Conservation (phyloP, 2,888 invertebrate genomes). For the Nasonia oneida region DNA sequence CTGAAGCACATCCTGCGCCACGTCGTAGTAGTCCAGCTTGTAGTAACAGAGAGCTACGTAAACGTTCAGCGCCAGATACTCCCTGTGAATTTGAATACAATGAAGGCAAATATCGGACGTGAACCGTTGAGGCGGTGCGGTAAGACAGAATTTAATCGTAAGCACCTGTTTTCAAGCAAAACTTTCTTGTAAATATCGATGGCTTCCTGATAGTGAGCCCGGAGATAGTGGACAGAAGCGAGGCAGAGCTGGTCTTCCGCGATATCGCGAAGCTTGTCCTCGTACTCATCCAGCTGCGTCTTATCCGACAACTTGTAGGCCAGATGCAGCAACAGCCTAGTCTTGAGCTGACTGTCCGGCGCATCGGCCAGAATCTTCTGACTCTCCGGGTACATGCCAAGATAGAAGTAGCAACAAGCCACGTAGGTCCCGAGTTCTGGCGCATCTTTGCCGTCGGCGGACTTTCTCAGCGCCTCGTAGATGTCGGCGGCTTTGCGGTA, state of each 20-base stretch:
- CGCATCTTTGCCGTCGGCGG: slow-evolving; percentile 57
- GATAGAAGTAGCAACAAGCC: slow-evolving; percentile 96
- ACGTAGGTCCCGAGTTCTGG: slow-evolving; percentile 71
- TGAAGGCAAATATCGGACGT: neutral
- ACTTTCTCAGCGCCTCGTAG: slow-evolving; percentile 82
- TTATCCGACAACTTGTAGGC: slow-evolving; percentile 90
- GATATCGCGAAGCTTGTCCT: slow-evolving; percentile 82
- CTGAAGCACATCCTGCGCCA: slow-evolving; percentile 97
- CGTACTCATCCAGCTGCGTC: slow-evolving; percentile 53
- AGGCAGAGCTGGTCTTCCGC: slow-evolving; percentile 97
- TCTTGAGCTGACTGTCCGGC: slow-evolving; percentile 85
- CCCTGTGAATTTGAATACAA: slow-evolving; percentile 81
- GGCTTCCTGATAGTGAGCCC: slow-evolving; percentile 98
- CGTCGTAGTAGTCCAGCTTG: slow-evolving; percentile 98
- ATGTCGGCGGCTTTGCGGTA: slow-evolving; percentile 84
- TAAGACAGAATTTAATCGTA: neutral
- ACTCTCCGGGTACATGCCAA: slow-evolving; percentile 90
- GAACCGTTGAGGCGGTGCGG: too few relatives aligned
- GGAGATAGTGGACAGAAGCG: slow-evolving; percentile 96
- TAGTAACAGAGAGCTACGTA: slow-evolving; percentile 99
- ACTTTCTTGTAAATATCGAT: slow-evolving; percentile 98
- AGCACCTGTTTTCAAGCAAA: slow-evolving; percentile 92
- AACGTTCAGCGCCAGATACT: slow-evolving; percentile 95
- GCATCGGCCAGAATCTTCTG: slow-evolving; percentile 85
- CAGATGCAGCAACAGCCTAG: slow-evolving; percentile 93